phyloP scores from a whole-genome alignment of 2,797 vertebrate species.

The Harpagifer antarcticus region DNA sequence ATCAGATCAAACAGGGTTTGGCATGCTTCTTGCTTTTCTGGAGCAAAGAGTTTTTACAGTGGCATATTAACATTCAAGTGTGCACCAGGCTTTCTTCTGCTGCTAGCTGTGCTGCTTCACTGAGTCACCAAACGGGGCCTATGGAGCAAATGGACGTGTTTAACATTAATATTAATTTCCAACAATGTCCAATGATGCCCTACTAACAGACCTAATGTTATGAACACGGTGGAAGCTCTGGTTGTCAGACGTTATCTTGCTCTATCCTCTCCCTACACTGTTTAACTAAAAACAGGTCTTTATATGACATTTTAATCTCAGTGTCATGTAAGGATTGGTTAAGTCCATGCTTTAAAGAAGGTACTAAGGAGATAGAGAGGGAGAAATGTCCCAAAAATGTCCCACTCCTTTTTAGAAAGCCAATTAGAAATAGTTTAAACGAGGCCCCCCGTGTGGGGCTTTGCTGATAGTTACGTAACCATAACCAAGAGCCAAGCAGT shows the following conservation, averaged over 20 bases:
- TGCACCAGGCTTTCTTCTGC: neutral
- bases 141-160: slow-evolving; percentile 11
- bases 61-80: slow-evolving; percentile 6
- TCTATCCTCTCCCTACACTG: neutral
- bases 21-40: neutral
- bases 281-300: slow-evolving; percentile 10
- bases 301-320: slow-evolving; percentile 15
- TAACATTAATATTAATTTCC: neutral
- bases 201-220: neutral
- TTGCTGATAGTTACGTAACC: slow-evolving; percentile 55
- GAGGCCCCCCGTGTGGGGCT: slow-evolving; percentile 34
- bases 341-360: neutral
- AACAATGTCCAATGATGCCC: neutral
- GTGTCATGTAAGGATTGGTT: neutral
- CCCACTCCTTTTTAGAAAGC: slow-evolving; percentile 18
- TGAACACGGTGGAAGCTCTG: neutral
- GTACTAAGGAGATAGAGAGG: neutral
- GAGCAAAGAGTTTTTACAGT: neutral
- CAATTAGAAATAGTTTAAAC: slow-evolving; percentile 32
- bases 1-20: neutral
- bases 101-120: slow-evolving; percentile 6
- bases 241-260: slow-evolving; percentile 1
- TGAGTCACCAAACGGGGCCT: neutral
- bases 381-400: neutral
- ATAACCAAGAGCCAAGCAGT: slow-evolving; percentile 42